Base-by-base conservation (phyloP, 2,888 invertebrate genomes). In the Dexiosoma caninum region DNA sequence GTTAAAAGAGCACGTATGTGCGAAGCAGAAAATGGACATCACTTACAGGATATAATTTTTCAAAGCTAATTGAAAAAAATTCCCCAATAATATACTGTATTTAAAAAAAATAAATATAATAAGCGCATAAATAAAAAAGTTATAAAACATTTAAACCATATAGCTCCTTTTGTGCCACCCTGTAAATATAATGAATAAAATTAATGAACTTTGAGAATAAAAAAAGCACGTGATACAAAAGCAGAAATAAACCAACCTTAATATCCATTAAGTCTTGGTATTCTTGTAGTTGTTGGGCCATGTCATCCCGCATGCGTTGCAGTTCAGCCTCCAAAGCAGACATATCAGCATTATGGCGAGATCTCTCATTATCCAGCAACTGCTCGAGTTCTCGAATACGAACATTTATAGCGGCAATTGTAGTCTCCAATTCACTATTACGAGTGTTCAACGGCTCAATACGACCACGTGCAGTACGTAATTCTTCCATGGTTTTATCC, bases 251-350 rank as follows among this genome's bases (percentile, higher is more conserved):
- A 32, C 74, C 40, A 59, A 97, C 95, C 92, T 98, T 99, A 89
- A 97, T 96, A 90, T 98, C 98, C 95, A 98, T 96, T 82, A 99
- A 93, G 87, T 98, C 98, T 89, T 97, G 96, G 91, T 98, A 99
- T 89, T 99, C 99, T 86, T 95, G 94, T 86, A 98, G 91, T 87
- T 98, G 96, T 40, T 93, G 93, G 1, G 95, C 94, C 94, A 98
- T 95, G 88, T 97, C 96, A 64, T 96, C 95, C 19, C 96, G 93
- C 86, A 97, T 92, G 0, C 94, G 92, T 5, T 93, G 91, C 84
- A 97, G 89, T 89, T 97, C 96, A 57, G 92, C 93, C 86, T 98
- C 97, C 81, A 96, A 91, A 10, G 92, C 87, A 0, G 94, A 93
- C 83, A 97, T 90, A 85, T 94, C 94, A 71, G 94, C 93, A n/a